Base-by-base conservation (phyloP, 2,797 vertebrate species). In the Gymnothorax javanicus region DNA sequence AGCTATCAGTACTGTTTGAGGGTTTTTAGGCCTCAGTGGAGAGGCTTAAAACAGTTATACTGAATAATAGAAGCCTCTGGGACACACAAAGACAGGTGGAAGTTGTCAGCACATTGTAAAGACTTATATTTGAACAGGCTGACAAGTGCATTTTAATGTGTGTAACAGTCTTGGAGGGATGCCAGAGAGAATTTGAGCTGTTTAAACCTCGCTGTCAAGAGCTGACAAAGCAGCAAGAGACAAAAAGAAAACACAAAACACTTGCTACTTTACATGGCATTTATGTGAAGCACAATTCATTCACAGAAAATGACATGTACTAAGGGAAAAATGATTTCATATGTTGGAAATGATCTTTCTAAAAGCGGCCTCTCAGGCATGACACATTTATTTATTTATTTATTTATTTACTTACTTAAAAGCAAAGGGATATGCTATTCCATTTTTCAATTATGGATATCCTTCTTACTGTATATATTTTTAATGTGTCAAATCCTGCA, bases 11-110 rank as follows among this genome's bases (percentile, higher is more conserved):
- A 50, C 43, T 77, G 17, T 77, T 50, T 15, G 33, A 77, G 73
- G 4, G 20, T 52, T 77, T 43, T 20, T 50, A 50, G 4, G 12
- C 73, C 43, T 17, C 15, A 50, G 73, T 20, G 52, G 23, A 77
- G 52, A 77, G 15, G 52, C 52, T 77, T 77, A 33, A 73, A 73
- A 17, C 73, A 77, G 73, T 77, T 43, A 20, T 52, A 52, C 73
- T 17, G 73, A 17, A 77, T 50, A 52, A 52, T 43, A 50, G 15
- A 77, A 73, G 73, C 73, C 73, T 77, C 33, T 50, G 73, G 15
- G 73, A 77, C 33, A 77, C 73, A 77, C 13, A 52, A 33, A 77
- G 73, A 52, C 73, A 77, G 73, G 73, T 77, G 73, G 73, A 77
- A 77, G 33, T 20, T 52, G 73, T 77, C 73, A 77, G 73, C 3